A percentile compares a stretch with the other conserved stretches of the same genome.
phyloP scores from a whole-genome alignment of 2,888 invertebrate genomes.

The Agrotis clavis region DNA sequence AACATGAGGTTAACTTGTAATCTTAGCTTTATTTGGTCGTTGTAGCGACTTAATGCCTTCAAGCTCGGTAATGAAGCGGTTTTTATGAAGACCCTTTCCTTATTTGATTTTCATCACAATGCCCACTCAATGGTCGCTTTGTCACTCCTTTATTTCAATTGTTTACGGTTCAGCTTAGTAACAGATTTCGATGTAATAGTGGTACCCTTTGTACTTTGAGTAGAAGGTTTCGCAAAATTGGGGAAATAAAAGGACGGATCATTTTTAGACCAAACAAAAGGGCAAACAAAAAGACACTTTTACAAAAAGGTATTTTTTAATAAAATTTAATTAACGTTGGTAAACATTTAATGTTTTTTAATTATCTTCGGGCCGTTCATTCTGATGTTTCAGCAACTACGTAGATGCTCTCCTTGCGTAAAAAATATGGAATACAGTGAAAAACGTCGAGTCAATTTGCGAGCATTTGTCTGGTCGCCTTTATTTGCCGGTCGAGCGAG shows the following conservation, averaged over 20 bases:
- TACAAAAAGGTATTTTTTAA: constrained; percentile 39
- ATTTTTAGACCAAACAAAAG: constrained; percentile 32
- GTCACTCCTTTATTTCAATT: constrained; percentile 70
- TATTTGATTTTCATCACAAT: constrained; percentile 75
- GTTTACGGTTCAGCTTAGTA: constrained; percentile 62
- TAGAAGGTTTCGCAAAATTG: constrained; percentile 27
- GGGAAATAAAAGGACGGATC: constrained; percentile 14
- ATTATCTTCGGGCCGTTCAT: constrained; percentile 63
- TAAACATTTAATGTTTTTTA: constrained; percentile 66
- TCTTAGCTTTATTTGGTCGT: constrained; percentile 90
- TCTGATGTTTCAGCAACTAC: constrained; percentile 72
- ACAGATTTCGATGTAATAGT: constrained; percentile 52
- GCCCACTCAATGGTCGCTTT: constrained; percentile 60
- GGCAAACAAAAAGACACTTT: constrained; percentile 45
- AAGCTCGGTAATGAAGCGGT: constrained; percentile 86
- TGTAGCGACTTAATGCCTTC: constrained; percentile 87
- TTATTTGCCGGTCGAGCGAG: constrained; percentile 88
- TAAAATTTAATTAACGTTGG: constrained; percentile 62
- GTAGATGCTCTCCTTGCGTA: constrained; percentile 70
- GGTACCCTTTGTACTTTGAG: constrained; percentile 27
- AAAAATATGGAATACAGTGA: constrained; percentile 86
- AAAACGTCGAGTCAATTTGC: constrained; percentile 90
- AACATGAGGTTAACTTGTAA: constrained; percentile 91
- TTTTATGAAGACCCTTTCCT: constrained; percentile 83
- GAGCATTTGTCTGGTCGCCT: constrained; percentile 90